Conservation (phyloP, 2,888 invertebrate genomes). For the Epinotia nisella region DNA sequence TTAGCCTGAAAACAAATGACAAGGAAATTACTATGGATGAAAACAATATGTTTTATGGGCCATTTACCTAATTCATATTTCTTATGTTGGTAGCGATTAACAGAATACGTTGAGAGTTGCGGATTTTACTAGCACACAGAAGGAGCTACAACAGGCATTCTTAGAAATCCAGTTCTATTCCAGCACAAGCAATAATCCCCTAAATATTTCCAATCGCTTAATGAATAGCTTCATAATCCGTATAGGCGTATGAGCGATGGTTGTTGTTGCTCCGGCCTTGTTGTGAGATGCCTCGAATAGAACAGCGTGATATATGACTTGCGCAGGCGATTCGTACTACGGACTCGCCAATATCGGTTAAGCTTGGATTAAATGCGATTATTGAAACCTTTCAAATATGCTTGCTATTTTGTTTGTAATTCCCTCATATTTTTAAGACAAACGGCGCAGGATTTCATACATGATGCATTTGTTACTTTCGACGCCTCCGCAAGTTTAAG, state of each 20-base stretch:
- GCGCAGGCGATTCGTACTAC: conserved; percentile 52
- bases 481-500: not conserved
- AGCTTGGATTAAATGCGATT: conserved; percentile 44
- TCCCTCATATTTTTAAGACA: not conserved
- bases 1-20: conserved; percentile 65
- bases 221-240: conserved; percentile 46
- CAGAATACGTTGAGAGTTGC: not conserved
- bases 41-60: no score
- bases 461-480: not conserved
- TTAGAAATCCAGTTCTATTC: conserved; percentile 9
- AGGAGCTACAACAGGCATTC: not conserved
- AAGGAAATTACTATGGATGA: not conserved
- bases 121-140: not conserved
- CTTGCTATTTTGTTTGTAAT: not conserved
- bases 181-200: conserved; percentile 2
- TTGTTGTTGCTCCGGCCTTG: conserved; percentile 59
- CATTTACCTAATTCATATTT: no score
- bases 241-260: conserved; percentile 55
- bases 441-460: not conserved
- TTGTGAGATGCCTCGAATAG: conserved; percentile 64
- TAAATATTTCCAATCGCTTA: conserved; percentile 33
- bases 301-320: conserved; percentile 54
- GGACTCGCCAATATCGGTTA: conserved; percentile 57
- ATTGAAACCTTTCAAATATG: conserved; percentile 4
- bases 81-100: not conserved